Conservation (phyloP, 2,113 vertebrate species). For the Lepus timidus region DNA sequence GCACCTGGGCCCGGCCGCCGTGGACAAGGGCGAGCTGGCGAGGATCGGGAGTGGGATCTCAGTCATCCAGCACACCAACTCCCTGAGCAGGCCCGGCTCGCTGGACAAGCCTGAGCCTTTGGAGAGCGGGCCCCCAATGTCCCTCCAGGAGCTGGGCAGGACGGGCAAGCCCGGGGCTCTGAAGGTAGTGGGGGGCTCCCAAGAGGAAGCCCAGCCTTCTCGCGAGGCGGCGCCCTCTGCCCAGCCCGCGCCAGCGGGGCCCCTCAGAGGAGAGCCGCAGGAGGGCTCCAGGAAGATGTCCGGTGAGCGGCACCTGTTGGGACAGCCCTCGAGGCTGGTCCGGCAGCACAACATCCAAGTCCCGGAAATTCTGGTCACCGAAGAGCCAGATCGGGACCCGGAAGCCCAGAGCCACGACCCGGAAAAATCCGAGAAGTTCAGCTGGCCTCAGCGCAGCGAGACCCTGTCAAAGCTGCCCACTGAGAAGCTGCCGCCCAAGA, state of each 20-base stretch:
- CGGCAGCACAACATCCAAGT: constrained; percentile 99
- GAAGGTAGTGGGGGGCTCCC: constrained; percentile 78
- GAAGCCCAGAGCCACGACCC: constrained; percentile 90
- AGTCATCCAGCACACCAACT: constrained; percentile 98
- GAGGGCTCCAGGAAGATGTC: constrained; percentile 79
- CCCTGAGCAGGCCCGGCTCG: constrained; percentile 94
- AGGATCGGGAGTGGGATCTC: constrained; percentile 96
- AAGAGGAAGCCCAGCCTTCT: constrained; percentile 83
- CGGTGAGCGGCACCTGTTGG: constrained; percentile 84
- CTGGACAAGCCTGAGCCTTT: constrained; percentile 94
- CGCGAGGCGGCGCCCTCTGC: constrained; percentile 84
- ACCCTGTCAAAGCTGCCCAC: constrained; percentile 96
- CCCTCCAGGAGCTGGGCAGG: constrained; percentile 88
- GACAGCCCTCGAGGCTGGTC: constrained; percentile 93
- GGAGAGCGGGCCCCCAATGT: constrained; percentile 90
- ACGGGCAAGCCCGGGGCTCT: constrained; percentile 84
- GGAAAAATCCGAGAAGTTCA: constrained; percentile 95
- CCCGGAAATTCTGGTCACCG: constrained; percentile 98
- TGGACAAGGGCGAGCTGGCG: constrained; percentile 91
- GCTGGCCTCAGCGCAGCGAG: constrained; percentile 98
- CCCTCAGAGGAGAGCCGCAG: constrained; percentile 84
- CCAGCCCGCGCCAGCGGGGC: constrained; percentile 81
- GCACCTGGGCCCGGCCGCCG: constrained; percentile 85
- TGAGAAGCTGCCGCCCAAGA: constrained; percentile 98
- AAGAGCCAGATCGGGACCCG: constrained; percentile 95